Evolutionary conservation across 2,797 vertebrate species (phyloP).

Genomic region (Pseudochaenichthys georgianus): DNA sequence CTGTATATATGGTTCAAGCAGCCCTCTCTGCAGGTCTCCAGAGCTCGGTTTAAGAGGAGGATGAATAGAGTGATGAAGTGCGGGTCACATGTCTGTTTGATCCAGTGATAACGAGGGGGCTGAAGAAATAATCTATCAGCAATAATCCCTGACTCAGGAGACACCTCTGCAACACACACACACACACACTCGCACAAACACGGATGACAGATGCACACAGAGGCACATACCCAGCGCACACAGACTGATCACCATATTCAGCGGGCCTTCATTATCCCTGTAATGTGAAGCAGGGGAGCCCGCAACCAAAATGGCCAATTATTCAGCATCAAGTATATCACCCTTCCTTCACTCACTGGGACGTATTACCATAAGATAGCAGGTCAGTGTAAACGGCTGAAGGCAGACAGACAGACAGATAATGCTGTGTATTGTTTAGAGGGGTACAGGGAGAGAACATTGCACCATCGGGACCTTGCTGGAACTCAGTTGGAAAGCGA

Average conservation of each 20-base stretch:
- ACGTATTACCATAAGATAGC: slow-evolving; percentile 75
- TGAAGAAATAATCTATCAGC: slow-evolving; percentile 86
- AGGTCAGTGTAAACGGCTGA: slow-evolving; percentile 73
- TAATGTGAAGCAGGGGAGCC: slow-evolving; percentile 83
- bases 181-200: slow-evolving; percentile 34
- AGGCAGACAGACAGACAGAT: slow-evolving; percentile 71
- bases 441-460: slow-evolving; percentile 61
- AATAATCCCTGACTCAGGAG: slow-evolving; percentile 86
- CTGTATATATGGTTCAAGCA: slow-evolving; percentile 73
- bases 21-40: slow-evolving; percentile 74
- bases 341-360: slow-evolving; percentile 72
- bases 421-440: slow-evolving; percentile 80
- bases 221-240: slow-evolving; percentile 60
- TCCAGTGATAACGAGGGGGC: slow-evolving; percentile 85
- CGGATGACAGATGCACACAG: slow-evolving; percentile 75
- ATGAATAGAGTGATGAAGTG: slow-evolving; percentile 85
- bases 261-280: slow-evolving; percentile 84
- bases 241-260: slow-evolving; percentile 84
- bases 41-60: slow-evolving; percentile 82
- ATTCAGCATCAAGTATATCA: slow-evolving; percentile 81
- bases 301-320: slow-evolving; percentile 85
- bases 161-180: slow-evolving; percentile 69
- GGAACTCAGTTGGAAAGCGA: slow-evolving; percentile 63
- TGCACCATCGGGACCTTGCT: slow-evolving; percentile 69
- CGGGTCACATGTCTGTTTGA: slow-evolving; percentile 84